Base-by-base conservation (phyloP, 2,797 vertebrate species). In the Mareca penelope region DNA sequence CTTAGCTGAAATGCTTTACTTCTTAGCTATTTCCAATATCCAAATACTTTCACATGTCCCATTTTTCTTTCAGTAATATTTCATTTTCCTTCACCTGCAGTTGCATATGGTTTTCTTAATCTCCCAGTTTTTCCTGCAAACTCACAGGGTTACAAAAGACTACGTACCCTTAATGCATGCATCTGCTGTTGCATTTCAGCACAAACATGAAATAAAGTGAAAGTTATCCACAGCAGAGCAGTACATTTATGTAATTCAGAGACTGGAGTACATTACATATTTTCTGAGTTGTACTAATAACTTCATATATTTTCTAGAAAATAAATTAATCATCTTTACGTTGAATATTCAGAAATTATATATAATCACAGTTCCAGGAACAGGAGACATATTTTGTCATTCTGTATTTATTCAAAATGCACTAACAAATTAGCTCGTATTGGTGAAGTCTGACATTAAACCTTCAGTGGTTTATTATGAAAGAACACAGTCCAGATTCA, bases 291-390 rank as follows among this genome's bases (percentile, higher is more conserved):
- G 75, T 85, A 52, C 23, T 67, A 84, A n/a, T 12, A 93, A 69
- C 24, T 72, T 39, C 22, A 28, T 78, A 24, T 31, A 69, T 59
- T 71, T 91, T 17, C 22, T 80, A 37, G 39, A 65, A 91, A 87
- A 84, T 46, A 78, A 31, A 73, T 80, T 44, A 75, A 68, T 63
- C 10, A 23, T n/a, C 35, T 84, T 94, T 67, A 60, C 14, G 31
- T 91, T 73, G 22, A 75, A 37, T 72, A 60, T 56, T 87, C 63
- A 39, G 55, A 68, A 90, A 53, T 87, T 8, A 76, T 21, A 40
- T 85, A 19, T 63, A 93, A 90, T 28, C n/a, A 55, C 8, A 52
- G 7, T 93, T 95, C 23, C 24, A 80, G 46, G 83, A 94, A 94
- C 69, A 22, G 18, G 44, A 21, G 63, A 77, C 29, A 50, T 18